These are phyloP conservation scores for Aplochiton taeniatus DNA, from an alignment of 2,797 vertebrate genomes.

Conservation along the genomic window DNA sequence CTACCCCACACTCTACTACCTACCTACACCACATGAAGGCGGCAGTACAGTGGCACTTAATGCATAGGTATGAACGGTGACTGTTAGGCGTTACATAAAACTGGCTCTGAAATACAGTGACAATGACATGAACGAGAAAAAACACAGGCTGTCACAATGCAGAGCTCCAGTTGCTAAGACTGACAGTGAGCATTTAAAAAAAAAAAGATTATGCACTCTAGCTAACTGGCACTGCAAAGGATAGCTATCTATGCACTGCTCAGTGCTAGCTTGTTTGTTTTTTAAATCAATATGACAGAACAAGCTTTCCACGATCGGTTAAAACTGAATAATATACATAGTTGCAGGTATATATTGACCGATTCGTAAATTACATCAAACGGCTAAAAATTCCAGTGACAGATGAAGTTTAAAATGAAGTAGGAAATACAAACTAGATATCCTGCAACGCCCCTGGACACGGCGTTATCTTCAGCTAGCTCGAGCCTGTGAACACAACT, in stretches of 20 bases:
- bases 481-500: too few relatives aligned
- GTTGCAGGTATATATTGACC: too few relatives aligned
- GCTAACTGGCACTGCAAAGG: background rate
- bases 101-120: background rate
- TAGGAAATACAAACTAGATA: background rate
- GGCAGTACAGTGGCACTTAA: slow-evolving; percentile 3
- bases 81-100: background rate
- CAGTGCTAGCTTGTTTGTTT: slow-evolving; percentile 18
- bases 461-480: slow-evolving; percentile 6
- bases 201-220: too few relatives aligned
- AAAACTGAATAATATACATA: too few relatives aligned
- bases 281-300: slow-evolving; percentile 30
- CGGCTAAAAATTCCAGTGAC: slow-evolving; percentile 5
- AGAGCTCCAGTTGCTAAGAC: too few relatives aligned
- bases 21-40: slow-evolving; percentile 11
- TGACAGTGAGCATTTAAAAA: too few relatives aligned
- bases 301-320: background rate
- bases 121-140: background rate
- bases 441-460: background rate
- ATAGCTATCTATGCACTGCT: slow-evolving; percentile 21
- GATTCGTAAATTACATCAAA: background rate
- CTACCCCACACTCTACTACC: background rate
- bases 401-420: slow-evolving; percentile 14
- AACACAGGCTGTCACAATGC: too few relatives aligned
- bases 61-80: background rate